These are phyloP conservation scores for Carabus problematicus DNA, from an alignment of 2,888 invertebrate genomes.

Conservation along the genomic window DNA sequence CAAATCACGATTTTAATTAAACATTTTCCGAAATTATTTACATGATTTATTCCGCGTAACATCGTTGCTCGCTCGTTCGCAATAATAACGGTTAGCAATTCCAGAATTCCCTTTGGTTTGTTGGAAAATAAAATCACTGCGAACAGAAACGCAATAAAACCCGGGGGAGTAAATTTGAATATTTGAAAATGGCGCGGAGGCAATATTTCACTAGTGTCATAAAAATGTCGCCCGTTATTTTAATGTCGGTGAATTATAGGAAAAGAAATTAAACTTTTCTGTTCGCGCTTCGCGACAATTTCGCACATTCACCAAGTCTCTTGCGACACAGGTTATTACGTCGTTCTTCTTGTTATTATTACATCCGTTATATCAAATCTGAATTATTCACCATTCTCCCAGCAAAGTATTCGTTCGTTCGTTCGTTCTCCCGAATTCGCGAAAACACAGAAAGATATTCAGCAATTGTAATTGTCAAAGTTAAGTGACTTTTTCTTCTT, in stretches of 20 bases:
- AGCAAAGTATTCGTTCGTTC: background rate
- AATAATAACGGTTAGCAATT: background rate
- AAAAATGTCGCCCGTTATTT: conserved; percentile 47
- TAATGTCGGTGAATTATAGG: conserved; percentile 54
- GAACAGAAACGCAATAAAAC: background rate
- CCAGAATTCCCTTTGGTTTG: background rate
- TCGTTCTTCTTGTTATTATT: conserved; percentile 55
- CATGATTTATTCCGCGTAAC: background rate
- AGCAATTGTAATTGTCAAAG: conserved; percentile 27
- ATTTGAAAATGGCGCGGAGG: conserved; percentile 51
- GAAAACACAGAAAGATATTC: conserved; percentile 14
- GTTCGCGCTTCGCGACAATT: conserved; percentile 34
- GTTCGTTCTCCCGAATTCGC: no score
- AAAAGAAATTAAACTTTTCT: conserved; percentile 55
- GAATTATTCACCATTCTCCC: conserved; percentile 46
- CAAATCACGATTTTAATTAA: conserved; percentile 2
- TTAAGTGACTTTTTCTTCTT: conserved; percentile 3
- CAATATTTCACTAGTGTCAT: conserved; percentile 45
- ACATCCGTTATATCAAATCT: conserved; percentile 56
- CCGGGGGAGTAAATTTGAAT: conserved; percentile 50
- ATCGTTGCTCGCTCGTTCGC: no score
- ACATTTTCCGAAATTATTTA: conserved; percentile 1
- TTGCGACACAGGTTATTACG: conserved; percentile 53
- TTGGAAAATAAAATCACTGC: conserved; percentile 3
- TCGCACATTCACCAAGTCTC: conserved; percentile 52